These are phyloP conservation scores for Oenanthe oenanthe DNA, from an alignment of 2,113 vertebrate genomes.

Conservation along the genomic window DNA sequence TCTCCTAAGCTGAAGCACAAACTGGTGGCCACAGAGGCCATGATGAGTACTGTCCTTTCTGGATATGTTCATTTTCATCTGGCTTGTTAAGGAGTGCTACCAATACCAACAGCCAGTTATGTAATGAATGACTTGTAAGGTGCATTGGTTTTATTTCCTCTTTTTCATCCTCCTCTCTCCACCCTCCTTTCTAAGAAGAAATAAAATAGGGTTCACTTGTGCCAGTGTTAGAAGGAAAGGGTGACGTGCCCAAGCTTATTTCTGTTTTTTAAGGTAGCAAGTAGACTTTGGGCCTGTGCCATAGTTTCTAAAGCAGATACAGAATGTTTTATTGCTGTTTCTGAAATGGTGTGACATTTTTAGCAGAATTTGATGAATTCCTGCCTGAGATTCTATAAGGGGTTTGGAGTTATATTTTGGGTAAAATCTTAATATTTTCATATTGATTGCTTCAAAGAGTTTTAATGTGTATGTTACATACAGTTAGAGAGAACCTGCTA, in stretches of 20 bases:
- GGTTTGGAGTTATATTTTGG: conserved; percentile 71
- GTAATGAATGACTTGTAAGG: neutral
- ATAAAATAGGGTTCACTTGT: neutral
- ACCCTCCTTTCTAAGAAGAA: neutral
- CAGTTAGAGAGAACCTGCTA: fast-evolving
- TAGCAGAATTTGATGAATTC: conserved; percentile 8
- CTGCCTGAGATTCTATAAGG: neutral
- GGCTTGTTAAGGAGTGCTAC: neutral
- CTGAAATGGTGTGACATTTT: neutral
- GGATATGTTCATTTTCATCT: neutral
- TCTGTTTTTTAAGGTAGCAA: neutral
- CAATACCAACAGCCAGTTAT: neutral
- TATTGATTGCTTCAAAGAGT: neutral
- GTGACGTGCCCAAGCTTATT: neutral
- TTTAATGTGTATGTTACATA: neutral
- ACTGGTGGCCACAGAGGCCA: neutral
- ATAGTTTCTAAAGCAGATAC: neutral
- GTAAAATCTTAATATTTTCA: conserved; percentile 60
- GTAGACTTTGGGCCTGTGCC: neutral
- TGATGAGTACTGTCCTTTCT: neutral
- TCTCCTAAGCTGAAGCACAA: neutral
- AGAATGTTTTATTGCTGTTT: neutral
- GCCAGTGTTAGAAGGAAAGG: neutral
- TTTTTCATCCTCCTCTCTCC: neutral
- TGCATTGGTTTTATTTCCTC: neutral